Percentiles rank a stretch among this genome's conserved stretches.
Conservation (phyloP, 2,113 vertebrate genomes). For the western clawed frog (Xenopus tropicalis) region DNA sequence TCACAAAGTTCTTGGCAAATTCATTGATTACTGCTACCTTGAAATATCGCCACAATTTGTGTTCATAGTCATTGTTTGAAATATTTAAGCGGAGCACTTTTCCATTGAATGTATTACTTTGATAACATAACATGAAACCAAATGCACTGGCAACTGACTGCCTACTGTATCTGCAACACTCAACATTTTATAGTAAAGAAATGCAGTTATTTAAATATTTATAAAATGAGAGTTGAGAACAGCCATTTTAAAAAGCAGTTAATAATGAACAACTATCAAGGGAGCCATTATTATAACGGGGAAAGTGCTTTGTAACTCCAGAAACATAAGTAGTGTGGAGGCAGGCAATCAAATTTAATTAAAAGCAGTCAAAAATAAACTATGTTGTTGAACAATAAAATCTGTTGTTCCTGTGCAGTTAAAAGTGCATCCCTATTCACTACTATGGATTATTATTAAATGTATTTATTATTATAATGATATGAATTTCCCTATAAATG, state of each 20-base stretch:
- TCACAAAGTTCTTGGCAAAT: constrained; percentile 48
- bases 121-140: constrained; percentile 25
- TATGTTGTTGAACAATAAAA: constrained; percentile 68
- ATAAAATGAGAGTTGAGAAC: constrained; percentile 66
- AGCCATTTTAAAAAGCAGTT: constrained; percentile 68
- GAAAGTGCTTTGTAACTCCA: constrained; percentile 66
- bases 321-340: constrained; percentile 62
- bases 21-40: constrained; percentile 53
- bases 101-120: constrained; percentile 51
- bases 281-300: constrained; percentile 66
- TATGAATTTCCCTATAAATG: no score
- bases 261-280: constrained; percentile 71
- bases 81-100: constrained; percentile 53
- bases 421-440: neutral
- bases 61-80: constrained; percentile 45
- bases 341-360: constrained; percentile 75
- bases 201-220: constrained; percentile 75
- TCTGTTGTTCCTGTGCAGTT: constrained; percentile 49
- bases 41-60: constrained; percentile 52
- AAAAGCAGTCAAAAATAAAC: constrained; percentile 75
- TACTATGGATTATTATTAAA: neutral
- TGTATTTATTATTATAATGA: no score
- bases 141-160: constrained; percentile 53
- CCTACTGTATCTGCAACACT: constrained; percentile 46
- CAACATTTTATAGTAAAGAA: constrained; percentile 66